These are phyloP conservation scores for Athrips mouffetella DNA, from an alignment of 2,888 invertebrate species.

Conservation along the genomic window DNA sequence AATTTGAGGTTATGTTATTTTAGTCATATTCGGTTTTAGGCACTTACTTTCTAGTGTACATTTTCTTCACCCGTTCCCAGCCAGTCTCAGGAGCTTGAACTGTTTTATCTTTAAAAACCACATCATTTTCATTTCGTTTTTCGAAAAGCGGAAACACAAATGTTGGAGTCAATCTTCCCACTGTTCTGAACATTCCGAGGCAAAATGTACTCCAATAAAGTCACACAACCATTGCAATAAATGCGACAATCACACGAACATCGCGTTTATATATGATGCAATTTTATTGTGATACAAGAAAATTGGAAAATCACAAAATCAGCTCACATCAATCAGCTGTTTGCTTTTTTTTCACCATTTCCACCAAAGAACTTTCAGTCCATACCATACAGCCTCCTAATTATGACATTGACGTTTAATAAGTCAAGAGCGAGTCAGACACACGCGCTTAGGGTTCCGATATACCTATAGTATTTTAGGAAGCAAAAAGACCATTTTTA, in stretches of 20 bases:
- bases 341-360: no score
- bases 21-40: neutral
- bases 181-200: conserved; percentile 42
- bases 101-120: conserved; percentile 30
- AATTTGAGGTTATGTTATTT: conserved; percentile 1
- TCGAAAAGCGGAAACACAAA: conserved; percentile 44
- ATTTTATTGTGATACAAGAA: neutral
- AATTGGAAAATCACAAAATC: no score
- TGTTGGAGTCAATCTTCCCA: conserved; percentile 48
- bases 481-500: no score
- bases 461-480: no score
- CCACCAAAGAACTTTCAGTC: no score
- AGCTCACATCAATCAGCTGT: neutral
- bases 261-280: neutral
- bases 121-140: conserved; percentile 38
- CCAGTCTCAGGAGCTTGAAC: conserved; percentile 41
- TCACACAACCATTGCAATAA: no score
- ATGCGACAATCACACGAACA: neutral
- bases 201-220: no score
- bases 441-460: no score
- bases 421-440: no score
- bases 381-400: no score
- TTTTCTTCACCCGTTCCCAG: conserved; percentile 67
- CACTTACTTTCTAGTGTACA: conserved; percentile 70
- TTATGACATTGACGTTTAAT: no score